Base-by-base conservation (phyloP, 2,888 invertebrate species). In the Xylophagus ater region DNA sequence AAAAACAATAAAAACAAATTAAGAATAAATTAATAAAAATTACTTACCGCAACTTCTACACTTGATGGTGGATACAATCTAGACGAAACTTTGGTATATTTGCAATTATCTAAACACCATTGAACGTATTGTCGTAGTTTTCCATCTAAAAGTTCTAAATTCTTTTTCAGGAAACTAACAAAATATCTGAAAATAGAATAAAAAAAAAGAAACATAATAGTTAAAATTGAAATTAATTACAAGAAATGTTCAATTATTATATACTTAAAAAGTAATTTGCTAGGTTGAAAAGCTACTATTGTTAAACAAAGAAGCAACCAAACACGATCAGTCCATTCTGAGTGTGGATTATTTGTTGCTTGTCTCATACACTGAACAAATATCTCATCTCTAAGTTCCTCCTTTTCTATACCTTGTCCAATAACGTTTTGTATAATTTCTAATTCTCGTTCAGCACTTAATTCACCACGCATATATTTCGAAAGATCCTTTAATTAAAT, bases 81-180 rank as follows among this genome's bases (percentile, higher is more conserved):
- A 2, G 85, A 81, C 26, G 79, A 78, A 4, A 81, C 81, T 60
- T 88, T 82, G 4, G 82, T 85, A 46, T 86, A 86, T 48, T 88
- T 79, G 52, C 92, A 86, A 68, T 93, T 92, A 57, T 90, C 90
- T 37, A 90, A 71, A 58, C 92, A 92, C 86, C 90, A 92, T 62
- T 89, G 86, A 8, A 90, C 89, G 57, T 89, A 90, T 60, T 90
- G 89, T 6, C 77, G 70, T 15, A 82, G 65, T 53, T 77, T 76
- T 4, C 80, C 80, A 33, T 78, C 78, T 36, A 74, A 67, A n/a
- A 71, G 67, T 43, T 59, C 59, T 17, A 79, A 56, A 57, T 76
- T 81, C 57, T 81, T 80, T 52, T 76, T 76, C 34, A 86, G 64
- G 57, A 83, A 85, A 12, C 81, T 79, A 20, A 81, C 71, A 50